Evolutionary conservation across 2,797 vertebrate genomes (phyloP), one percentile per base, ranked within the genome.

Genomic region (Urocyon cinereoargenteus): DNA sequence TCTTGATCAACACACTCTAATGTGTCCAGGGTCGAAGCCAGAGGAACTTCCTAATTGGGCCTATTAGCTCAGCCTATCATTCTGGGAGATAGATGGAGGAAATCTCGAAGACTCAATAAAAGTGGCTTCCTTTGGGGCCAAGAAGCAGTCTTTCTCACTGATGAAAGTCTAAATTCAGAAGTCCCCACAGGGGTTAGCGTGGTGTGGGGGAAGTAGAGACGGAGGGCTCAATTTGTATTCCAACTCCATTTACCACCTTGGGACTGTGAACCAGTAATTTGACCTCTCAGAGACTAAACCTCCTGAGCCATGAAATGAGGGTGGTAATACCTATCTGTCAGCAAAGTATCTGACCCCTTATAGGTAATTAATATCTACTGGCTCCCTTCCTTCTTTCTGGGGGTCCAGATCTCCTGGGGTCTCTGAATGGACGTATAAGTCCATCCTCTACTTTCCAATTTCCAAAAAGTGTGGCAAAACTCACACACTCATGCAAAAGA

Each of bases 111-210:
- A 96, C 90, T 68, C 92, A 84, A 91, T 94, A 92, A 86, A 81
- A 96, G 90, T 72, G 6, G 45, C 91, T 96, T 96, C 95, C 96
- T 97, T 92, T 31, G 96, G 87, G 92, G 88, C 92, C 75, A 83
- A 88, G 95, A 62, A 88, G 82, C 64, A 91, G 91, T 89, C 92
- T 89, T 86, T 92, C 82, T 61, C 22, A 3, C 66, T 96, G 96
- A 96, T 95, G 79, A 91, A 97, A 96, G 73, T 96, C 92, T 97
- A 95, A 97, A 97, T 96, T 86, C 68, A 84, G 96, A 97, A 94
- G 73, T 59, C 95, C 97, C 95, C 53, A 0, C 13, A 72, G 95
- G 96, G 40, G 78, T 75, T 93, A 70, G 34, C 0, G 0, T 22
- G 6, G 78, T 81, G 19, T 7, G 85, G 68, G 26, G 72, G 73